Evolutionary conservation across 2,888 invertebrate species (phyloP).

Genomic region (Scelioninae gen. 1): DNA sequence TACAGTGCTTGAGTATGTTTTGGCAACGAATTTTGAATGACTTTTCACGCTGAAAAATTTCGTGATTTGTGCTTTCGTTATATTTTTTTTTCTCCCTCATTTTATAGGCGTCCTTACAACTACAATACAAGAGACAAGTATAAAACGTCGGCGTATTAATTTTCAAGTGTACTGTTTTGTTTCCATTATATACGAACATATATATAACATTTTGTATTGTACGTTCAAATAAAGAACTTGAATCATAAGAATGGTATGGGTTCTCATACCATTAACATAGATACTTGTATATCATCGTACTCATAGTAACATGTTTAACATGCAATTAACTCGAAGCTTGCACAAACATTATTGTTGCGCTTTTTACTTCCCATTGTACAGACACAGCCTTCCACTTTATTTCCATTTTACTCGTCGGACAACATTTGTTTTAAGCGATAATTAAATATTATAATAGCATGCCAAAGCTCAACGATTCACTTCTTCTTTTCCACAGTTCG

Average conservation of each 20-base stretch:
- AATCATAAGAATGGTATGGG: constrained; percentile 78
- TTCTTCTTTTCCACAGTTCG: constrained; percentile 3
- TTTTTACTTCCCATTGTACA: constrained; percentile 82
- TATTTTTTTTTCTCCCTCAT: neutral
- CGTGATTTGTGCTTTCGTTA: constrained; percentile 32
- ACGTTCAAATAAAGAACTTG: constrained; percentile 82
- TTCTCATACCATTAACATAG: constrained; percentile 78
- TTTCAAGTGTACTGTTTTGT: constrained; percentile 79
- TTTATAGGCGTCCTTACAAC: constrained; percentile 28
- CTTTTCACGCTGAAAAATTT: too few relatives aligned
- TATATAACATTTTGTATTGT: constrained; percentile 80
- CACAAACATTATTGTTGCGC: constrained; percentile 83
- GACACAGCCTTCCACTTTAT: constrained; percentile 78
- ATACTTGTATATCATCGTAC: constrained; percentile 81
- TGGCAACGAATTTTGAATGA: constrained; percentile 17
- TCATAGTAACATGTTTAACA: constrained; percentile 84
- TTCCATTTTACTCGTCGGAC: constrained; percentile 49
- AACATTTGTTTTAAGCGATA: constrained; percentile 60
- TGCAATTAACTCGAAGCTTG: constrained; percentile 84
- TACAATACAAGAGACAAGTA: constrained; percentile 43
- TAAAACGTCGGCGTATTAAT: constrained; percentile 64
- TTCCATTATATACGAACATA: constrained; percentile 81
- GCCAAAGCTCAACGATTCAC: constrained; percentile 64
- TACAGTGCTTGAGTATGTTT: too few relatives aligned
- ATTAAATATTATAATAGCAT: constrained; percentile 53